These are phyloP conservation scores for Gymnoscopelus microlampas DNA, from an alignment of 2,797 vertebrate species.

Conservation along the genomic window DNA sequence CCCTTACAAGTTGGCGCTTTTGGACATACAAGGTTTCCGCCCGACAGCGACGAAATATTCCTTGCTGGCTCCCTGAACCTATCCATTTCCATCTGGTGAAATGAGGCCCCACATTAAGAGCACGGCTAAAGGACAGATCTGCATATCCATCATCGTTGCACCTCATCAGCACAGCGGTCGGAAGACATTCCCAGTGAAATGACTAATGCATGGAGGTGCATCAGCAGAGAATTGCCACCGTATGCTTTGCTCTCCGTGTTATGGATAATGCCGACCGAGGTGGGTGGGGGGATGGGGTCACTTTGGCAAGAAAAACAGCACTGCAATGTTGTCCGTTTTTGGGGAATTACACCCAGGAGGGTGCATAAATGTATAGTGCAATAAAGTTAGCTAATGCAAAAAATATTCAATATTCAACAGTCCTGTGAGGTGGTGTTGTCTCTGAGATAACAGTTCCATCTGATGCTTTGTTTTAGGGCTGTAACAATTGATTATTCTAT, in stretches of 20 bases:
- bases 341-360: conserved; percentile 22
- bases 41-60: not conserved
- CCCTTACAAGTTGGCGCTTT: too few relatives aligned
- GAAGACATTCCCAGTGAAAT: conserved; percentile 25
- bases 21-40: too few relatives aligned
- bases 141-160: conserved; percentile 54
- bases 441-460: not conserved
- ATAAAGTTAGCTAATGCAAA: not conserved
- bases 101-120: conserved; percentile 30
- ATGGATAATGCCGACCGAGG: not conserved
- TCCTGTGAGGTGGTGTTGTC: not conserved
- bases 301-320: not conserved
- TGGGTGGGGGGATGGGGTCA: too few relatives aligned
- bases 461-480: not conserved
- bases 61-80: conserved; percentile 9
- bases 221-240: conserved; percentile 17
- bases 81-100: conserved; percentile 28
- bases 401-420: not conserved
- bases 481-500: too few relatives aligned
- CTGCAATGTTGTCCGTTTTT: conserved; percentile 5
- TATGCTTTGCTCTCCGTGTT: conserved; percentile 12
- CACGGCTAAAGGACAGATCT: conserved; percentile 32
- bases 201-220: conserved; percentile 37
- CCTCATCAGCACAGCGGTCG: conserved; percentile 47
- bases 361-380: conserved; percentile 23